Evolutionary conservation across 2,888 invertebrate species (phyloP).

Genomic region (Aricia artaxerxes): DNA sequence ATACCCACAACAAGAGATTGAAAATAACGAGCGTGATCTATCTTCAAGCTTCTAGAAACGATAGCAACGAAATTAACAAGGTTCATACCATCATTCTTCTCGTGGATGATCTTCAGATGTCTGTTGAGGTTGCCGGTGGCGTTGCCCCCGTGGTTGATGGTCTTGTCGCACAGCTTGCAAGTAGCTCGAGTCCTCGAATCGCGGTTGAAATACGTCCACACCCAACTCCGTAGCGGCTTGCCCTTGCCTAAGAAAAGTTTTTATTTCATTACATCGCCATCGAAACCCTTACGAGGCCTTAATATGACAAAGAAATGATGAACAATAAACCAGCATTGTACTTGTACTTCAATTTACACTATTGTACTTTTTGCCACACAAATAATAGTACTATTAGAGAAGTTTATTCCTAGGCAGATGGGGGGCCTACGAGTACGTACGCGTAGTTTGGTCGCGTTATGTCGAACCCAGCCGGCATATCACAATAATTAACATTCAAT

Average conservation of each 20-base stretch:
- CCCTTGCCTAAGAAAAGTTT: conserved; percentile 14
- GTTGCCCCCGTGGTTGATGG: conserved; percentile 71
- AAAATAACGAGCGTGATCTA: neutral
- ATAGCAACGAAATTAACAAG: neutral
- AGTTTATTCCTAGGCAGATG: too few relatives aligned
- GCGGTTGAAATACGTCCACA: conserved; percentile 70
- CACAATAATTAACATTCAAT: too few relatives aligned
- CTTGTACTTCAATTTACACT: too few relatives aligned
- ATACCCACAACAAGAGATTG: too few relatives aligned
- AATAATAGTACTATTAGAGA: too few relatives aligned
- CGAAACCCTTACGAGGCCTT: too few relatives aligned
- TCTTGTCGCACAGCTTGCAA: conserved; percentile 67
- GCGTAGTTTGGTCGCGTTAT: too few relatives aligned
- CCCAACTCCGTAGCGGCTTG: conserved; percentile 65
- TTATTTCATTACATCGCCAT: neutral
- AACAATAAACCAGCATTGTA: too few relatives aligned
- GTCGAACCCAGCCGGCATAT: too few relatives aligned
- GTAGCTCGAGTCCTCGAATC: conserved; percentile 61
- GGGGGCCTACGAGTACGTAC: too few relatives aligned
- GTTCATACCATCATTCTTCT: conserved; percentile 58
- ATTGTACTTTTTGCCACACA: too few relatives aligned
- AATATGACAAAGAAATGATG: too few relatives aligned
- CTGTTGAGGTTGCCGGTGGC: conserved; percentile 76
- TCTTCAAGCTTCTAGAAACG: neutral
- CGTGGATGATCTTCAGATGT: conserved; percentile 72